Evolutionary conservation across 1,140 invertebrate species (phyloP).

Genomic region (Drosophila seguyi): DNA sequence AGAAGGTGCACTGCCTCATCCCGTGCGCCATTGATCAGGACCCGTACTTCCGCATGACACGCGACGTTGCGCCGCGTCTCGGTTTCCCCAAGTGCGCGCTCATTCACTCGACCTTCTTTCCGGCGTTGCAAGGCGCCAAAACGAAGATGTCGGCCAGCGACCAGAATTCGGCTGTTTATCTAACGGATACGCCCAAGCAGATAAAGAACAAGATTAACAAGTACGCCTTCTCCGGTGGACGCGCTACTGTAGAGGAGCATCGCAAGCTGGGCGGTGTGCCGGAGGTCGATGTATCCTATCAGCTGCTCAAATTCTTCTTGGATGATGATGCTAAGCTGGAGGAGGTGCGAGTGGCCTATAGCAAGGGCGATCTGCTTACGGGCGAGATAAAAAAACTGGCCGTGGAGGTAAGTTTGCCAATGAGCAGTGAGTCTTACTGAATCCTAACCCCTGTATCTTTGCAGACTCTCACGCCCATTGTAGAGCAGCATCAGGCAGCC

Average conservation of each 20-base stretch:
- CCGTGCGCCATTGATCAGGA: slow-evolving; percentile 99
- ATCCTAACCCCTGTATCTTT: background rate
- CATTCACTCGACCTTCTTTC: slow-evolving; percentile 97
- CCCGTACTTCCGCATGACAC: slow-evolving; percentile 99
- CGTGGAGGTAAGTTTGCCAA: slow-evolving; percentile 87
- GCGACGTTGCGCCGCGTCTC: slow-evolving; percentile 97
- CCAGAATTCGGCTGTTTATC: slow-evolving; percentile 96
- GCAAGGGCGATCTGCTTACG: slow-evolving; percentile 95
- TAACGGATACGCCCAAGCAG: slow-evolving; percentile 98
- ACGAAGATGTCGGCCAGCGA: slow-evolving; percentile 99
- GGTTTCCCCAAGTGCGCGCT: slow-evolving; percentile 96
- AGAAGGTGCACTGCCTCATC: slow-evolving; percentile 95
- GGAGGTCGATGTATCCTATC: slow-evolving; percentile 97
- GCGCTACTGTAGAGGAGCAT: slow-evolving; percentile 97
- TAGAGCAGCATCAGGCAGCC: slow-evolving; percentile 93
- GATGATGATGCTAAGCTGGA: slow-evolving; percentile 96
- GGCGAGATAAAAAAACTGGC: slow-evolving; percentile 97
- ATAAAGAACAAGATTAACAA: slow-evolving; percentile 99
- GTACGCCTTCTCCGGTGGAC: slow-evolving; percentile 99
- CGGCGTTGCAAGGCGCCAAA: slow-evolving; percentile 97
- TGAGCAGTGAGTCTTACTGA: background rate
- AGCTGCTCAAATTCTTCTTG: slow-evolving; percentile 98
- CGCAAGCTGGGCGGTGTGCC: slow-evolving; percentile 96
- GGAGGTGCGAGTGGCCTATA: slow-evolving; percentile 93
- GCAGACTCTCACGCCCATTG: slow-evolving; percentile 87